phyloP scores from a whole-genome alignment of 2,113 vertebrate species.

The Piprites chloris region DNA sequence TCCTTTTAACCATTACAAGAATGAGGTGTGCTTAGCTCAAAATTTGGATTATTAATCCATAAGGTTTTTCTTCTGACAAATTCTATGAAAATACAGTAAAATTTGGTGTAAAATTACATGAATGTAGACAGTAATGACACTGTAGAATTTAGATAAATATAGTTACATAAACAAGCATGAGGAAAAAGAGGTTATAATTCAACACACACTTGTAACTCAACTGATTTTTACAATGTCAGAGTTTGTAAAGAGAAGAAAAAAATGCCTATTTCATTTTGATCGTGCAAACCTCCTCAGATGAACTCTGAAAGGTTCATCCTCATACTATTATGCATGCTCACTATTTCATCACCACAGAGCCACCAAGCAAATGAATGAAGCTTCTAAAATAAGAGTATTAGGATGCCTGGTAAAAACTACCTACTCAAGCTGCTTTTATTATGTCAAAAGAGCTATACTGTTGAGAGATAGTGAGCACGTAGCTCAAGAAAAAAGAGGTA shows the following conservation, averaged over 20 bases:
- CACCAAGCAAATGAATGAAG: background rate
- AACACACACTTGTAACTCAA: background rate
- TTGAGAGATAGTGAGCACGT: background rate
- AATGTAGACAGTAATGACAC: background rate
- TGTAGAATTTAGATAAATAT: background rate
- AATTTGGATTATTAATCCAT: background rate
- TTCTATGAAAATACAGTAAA: background rate
- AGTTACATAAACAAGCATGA: background rate
- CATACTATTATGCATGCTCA: background rate
- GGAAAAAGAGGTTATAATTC: background rate
- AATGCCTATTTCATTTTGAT: background rate
- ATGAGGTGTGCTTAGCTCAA: background rate
- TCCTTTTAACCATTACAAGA: background rate
- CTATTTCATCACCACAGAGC: background rate
- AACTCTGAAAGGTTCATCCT: background rate
- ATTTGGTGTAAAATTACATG: background rate
- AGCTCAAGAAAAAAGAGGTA: background rate
- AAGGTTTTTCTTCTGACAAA: background rate
- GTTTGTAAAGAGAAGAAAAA: background rate
- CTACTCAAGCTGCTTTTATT: background rate
- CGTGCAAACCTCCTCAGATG: background rate
- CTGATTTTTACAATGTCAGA: background rate
- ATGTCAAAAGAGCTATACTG: background rate
- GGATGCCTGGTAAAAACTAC: background rate
- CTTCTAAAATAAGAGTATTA: background rate